These are phyloP conservation scores for Halichoeres trimaculatus DNA, from an alignment of 2,113 vertebrate genomes.

Conservation along the genomic window DNA sequence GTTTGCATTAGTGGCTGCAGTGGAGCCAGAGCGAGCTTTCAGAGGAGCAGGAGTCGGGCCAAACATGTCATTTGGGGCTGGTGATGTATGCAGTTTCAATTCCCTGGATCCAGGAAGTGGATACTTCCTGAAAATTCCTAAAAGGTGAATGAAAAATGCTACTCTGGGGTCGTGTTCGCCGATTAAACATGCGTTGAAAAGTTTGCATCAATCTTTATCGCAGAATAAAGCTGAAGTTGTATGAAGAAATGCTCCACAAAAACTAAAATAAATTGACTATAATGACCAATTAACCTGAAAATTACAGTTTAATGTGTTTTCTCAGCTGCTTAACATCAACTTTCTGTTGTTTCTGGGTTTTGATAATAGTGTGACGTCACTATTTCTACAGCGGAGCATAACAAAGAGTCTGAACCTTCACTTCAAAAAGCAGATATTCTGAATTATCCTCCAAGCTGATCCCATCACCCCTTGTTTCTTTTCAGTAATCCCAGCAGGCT, in stretches of 20 bases:
- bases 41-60: slow-evolving; percentile 31
- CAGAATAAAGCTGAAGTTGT: neutral
- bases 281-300: no score
- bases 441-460: slow-evolving; percentile 27
- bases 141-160: slow-evolving; percentile 26
- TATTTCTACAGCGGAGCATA: slow-evolving; percentile 6
- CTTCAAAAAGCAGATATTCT: slow-evolving; percentile 40
- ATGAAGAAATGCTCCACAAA: no score
- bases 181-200: slow-evolving; percentile 8
- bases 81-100: slow-evolving; percentile 47
- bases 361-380: no score
- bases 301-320: no score
- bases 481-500: slow-evolving; percentile 22
- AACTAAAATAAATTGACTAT: no score
- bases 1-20: slow-evolving; percentile 65
- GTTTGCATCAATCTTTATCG: neutral
- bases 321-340: no score
- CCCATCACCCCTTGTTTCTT: slow-evolving; percentile 18
- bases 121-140: slow-evolving; percentile 44
- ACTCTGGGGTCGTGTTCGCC: neutral
- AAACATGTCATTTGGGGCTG: slow-evolving; percentile 54
- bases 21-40: slow-evolving; percentile 34
- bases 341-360: no score
- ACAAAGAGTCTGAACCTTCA: slow-evolving; percentile 17
- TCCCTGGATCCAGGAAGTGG: slow-evolving; percentile 45